Evolutionary conservation across 2,797 vertebrate species (phyloP).

Genomic region (Todus mexicanus): DNA sequence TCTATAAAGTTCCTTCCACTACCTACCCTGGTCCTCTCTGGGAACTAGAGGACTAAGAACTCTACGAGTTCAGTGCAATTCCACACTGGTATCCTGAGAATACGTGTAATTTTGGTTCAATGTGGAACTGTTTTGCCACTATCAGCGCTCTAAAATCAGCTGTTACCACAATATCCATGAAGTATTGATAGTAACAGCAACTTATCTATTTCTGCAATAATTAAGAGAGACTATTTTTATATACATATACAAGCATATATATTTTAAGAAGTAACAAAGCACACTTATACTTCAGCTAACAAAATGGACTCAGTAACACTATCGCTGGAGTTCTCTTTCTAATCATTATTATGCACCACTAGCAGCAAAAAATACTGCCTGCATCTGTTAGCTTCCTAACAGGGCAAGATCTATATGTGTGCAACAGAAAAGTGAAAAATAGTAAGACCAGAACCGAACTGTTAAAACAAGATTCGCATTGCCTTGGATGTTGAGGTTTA

Average conservation of each 20-base stretch:
- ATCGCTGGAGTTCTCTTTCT: conserved; percentile 42
- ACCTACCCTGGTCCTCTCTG: not conserved
- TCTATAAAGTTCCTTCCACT: not conserved
- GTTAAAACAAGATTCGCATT: not conserved
- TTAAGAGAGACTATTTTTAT: conserved; percentile 62
- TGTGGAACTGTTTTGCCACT: conserved; percentile 52
- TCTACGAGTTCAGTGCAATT: conserved; percentile 35
- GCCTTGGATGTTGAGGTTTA: not conserved
- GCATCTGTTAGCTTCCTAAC: not conserved
- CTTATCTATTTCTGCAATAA: conserved; percentile 63
- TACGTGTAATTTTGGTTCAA: conserved; percentile 38
- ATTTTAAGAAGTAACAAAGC: conserved; percentile 58
- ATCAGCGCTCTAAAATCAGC: conserved; percentile 55
- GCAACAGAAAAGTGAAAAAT: not conserved
- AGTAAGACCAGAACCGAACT: not conserved
- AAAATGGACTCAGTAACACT: not conserved
- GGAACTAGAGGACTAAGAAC: conserved; percentile 8
- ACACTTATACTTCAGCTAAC: conserved; percentile 51
- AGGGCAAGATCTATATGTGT: not conserved
- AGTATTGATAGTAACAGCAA: conserved; percentile 44
- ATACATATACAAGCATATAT: conserved; percentile 22
- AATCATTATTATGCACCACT: conserved; percentile 17
- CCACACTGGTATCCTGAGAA: conserved; percentile 44
- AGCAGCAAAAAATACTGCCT: conserved; percentile 37
- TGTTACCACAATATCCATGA: conserved; percentile 45